A percentile compares a stretch with the other conserved stretches of the same genome.
phyloP scores from a whole-genome alignment of 2,113 vertebrate genomes.

The Lagopus leucura region DNA sequence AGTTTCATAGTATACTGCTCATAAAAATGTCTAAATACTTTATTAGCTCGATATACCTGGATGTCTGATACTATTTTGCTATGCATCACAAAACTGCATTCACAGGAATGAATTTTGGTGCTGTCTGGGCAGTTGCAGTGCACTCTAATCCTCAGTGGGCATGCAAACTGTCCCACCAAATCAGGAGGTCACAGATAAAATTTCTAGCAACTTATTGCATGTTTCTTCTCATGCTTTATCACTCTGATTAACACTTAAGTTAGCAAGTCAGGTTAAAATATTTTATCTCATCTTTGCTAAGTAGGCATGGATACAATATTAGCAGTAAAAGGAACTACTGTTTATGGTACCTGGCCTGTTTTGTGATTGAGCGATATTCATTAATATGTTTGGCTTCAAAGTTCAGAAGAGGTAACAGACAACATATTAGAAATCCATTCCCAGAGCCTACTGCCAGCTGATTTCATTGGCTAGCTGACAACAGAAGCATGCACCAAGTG shows the following conservation, averaged over 20 bases:
- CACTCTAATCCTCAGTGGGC: neutral
- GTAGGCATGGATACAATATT: neutral
- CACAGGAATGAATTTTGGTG: neutral
- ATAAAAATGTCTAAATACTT: neutral
- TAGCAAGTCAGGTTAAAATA: neutral
- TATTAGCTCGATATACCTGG: neutral
- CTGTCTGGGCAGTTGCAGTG: neutral
- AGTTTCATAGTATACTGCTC: neutral
- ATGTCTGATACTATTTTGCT: neutral
- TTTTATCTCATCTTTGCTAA: neutral
- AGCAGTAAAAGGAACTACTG: neutral
- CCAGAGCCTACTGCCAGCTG: neutral
- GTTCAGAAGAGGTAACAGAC: neutral
- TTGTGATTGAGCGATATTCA: neutral
- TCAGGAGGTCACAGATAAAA: neutral
- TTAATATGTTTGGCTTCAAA: neutral
- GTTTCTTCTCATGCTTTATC: neutral
- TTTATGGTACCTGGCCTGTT: neutral
- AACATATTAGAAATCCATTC: neutral
- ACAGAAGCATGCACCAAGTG: neutral
- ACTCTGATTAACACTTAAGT: neutral
- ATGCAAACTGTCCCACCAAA: neutral
- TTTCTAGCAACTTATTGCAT: neutral
- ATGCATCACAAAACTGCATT: neutral
- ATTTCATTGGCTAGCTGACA: neutral